A percentile compares a stretch with the other conserved stretches of the same genome.
Conservation (phyloP, 2,797 vertebrate species). For the Cheirogaleus major region DNA sequence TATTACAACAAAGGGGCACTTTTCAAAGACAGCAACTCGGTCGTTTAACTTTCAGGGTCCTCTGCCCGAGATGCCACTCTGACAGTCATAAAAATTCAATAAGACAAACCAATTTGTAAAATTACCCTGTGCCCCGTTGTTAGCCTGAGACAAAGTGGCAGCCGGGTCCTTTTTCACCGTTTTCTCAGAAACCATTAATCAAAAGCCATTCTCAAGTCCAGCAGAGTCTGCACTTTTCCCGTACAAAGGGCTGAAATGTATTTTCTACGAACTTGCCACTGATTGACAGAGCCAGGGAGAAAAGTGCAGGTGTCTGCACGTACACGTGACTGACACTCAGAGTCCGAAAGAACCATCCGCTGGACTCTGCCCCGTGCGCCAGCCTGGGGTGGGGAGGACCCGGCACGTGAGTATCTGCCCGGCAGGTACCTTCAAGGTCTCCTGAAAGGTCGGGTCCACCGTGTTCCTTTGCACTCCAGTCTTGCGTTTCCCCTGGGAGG, state of each 20-base stretch:
- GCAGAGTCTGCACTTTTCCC: background rate
- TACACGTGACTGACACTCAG: background rate
- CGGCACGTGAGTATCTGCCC: background rate
- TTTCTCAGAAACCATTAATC: constrained; percentile 58
- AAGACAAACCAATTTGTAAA: background rate
- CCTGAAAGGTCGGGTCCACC: constrained; percentile 90
- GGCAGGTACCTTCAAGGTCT: constrained; percentile 90
- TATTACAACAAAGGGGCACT: background rate
- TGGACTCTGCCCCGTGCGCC: background rate
- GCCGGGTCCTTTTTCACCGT: background rate
- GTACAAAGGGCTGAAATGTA: constrained; percentile 20
- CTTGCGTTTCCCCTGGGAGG: constrained; percentile 89
- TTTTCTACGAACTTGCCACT: background rate
- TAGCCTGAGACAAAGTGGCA: background rate
- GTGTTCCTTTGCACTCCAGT: constrained; percentile 92
- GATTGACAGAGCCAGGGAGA: background rate
- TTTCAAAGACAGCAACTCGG: background rate
- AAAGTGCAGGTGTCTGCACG: background rate
- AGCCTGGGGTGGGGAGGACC: background rate
- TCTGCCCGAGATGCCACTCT: background rate
- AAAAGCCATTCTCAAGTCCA: background rate
- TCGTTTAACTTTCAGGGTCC: background rate
- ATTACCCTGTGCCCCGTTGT: background rate
- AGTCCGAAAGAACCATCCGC: accelerated
- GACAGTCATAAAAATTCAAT: background rate